Conservation (phyloP, 2,888 invertebrate species). For the Drosophila barbarae region DNA sequence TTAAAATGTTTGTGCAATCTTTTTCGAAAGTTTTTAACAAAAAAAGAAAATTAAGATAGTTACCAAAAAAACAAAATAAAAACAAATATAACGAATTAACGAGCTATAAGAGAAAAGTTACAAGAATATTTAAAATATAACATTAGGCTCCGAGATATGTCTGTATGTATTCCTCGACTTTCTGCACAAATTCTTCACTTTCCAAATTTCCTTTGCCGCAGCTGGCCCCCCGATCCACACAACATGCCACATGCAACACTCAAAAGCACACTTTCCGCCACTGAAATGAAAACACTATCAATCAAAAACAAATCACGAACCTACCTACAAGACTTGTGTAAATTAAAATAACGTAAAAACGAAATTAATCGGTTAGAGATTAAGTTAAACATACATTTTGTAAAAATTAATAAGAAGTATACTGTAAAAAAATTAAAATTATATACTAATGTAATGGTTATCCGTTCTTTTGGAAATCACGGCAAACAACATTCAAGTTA, state of each 20-base stretch:
- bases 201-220: constrained; percentile 61
- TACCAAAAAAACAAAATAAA: constrained; percentile 12
- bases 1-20: constrained; percentile 69
- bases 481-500: constrained; percentile 47
- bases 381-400: constrained; percentile 74
- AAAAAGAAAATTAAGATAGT: constrained; percentile 13
- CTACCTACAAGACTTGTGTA: constrained; percentile 78
- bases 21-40: constrained; percentile 53
- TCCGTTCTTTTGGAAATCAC: constrained; percentile 64
- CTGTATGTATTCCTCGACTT: constrained; percentile 42
- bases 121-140: constrained; percentile 36
- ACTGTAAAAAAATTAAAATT: constrained; percentile 58
- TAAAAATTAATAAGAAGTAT: constrained; percentile 65
- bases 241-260: constrained; percentile 53
- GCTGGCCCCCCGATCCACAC: constrained; percentile 40
- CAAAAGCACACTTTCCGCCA: constrained; percentile 32
- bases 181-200: constrained; percentile 66
- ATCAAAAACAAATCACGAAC: constrained; percentile 64
- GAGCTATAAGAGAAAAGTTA: constrained; percentile 27
- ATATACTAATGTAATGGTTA: constrained; percentile 45
- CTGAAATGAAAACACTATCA: constrained; percentile 39
- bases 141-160: constrained; percentile 35
- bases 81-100: constrained; percentile 9
- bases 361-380: constrained; percentile 54
- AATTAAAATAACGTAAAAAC: constrained; percentile 51